Evolutionary conservation across 2,888 invertebrate genomes (phyloP).

Genomic region (Mesorhabditis spiculigera): DNA sequence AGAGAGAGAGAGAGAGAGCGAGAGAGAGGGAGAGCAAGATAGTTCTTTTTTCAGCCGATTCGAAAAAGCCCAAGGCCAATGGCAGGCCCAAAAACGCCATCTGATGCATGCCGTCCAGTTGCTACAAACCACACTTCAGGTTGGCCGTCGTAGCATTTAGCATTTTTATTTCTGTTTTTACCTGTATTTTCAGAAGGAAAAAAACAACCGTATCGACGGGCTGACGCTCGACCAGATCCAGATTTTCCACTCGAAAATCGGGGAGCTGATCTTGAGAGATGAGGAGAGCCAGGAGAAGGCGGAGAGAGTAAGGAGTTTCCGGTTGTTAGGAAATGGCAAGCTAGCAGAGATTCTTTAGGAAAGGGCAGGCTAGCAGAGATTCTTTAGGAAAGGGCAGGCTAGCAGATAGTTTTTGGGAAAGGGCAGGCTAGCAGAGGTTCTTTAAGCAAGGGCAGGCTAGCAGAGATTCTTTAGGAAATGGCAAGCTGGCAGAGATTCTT

Average conservation of each 20-base stretch:
- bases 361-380: too few species aligned
- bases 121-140: conserved; percentile 19
- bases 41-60: neutral
- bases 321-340: too few species aligned
- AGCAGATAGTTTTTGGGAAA: too few species aligned
- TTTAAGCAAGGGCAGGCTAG: too few species aligned
- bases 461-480: too few species aligned
- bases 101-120: conserved; percentile 17
- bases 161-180: conserved; percentile 7
- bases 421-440: too few species aligned
- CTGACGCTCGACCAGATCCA: neutral
- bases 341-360: too few species aligned
- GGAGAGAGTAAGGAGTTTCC: too few species aligned
- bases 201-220: neutral
- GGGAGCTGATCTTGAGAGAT: neutral
- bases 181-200: neutral
- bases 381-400: too few species aligned
- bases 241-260: neutral
- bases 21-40: too few species aligned
- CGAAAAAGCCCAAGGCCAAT: conserved; percentile 10
- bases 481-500: too few species aligned
- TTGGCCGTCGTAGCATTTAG: neutral
- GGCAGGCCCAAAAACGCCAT: conserved; percentile 19
- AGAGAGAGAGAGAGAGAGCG: too few species aligned
- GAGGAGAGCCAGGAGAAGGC: neutral